These are phyloP conservation scores for Zoanthus sansibaricus DNA, from an alignment of 92 coral and sea anemone genomes.

Conservation along the genomic window DNA sequence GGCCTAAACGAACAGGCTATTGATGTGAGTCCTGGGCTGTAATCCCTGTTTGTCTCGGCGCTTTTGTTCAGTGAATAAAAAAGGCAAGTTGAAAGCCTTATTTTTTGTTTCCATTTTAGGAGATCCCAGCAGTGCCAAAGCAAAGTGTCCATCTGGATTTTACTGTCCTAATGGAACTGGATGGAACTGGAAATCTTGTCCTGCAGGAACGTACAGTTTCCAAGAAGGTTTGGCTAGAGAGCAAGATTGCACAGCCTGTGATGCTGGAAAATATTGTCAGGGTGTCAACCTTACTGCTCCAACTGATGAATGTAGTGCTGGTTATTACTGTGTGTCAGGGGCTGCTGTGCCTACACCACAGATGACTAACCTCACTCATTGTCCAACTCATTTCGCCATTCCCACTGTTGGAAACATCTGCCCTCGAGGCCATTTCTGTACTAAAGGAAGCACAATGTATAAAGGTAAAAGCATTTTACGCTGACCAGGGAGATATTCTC, in stretches of 20 bases:
- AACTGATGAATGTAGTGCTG: slow-evolving; percentile 81
- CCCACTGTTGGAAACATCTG: slow-evolving; percentile 86
- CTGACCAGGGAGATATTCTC: too few relatives aligned
- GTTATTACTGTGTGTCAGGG: slow-evolving; percentile 93
- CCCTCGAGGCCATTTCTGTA: slow-evolving; percentile 91
- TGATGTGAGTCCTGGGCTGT: too few relatives aligned
- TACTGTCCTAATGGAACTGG: slow-evolving; percentile 98
- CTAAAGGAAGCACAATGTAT: slow-evolving; percentile 69
- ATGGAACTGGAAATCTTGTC: slow-evolving; percentile 87
- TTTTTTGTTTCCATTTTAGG: slow-evolving; percentile 15
- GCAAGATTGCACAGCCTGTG: slow-evolving; percentile 92
- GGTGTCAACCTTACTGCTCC: slow-evolving; percentile 90
- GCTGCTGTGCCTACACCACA: slow-evolving; percentile 84
- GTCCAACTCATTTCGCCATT: slow-evolving; percentile 88
- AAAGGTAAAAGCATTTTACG: slow-evolving; percentile 61
- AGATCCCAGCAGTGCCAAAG: slow-evolving; percentile 64
- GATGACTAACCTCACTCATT: slow-evolving; percentile 95
- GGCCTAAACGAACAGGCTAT: too few relatives aligned
- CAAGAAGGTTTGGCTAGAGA: slow-evolving; percentile 76
- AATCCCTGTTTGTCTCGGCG: too few relatives aligned
- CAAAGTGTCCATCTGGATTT: slow-evolving; percentile 87
- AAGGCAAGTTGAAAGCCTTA: background rate
- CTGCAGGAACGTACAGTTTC: slow-evolving; percentile 89
- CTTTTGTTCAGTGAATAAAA: background rate
- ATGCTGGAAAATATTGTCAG: slow-evolving; percentile 88